Conservation (phyloP, 2,113 vertebrate species). For the Thinocorus orbignyianus region DNA sequence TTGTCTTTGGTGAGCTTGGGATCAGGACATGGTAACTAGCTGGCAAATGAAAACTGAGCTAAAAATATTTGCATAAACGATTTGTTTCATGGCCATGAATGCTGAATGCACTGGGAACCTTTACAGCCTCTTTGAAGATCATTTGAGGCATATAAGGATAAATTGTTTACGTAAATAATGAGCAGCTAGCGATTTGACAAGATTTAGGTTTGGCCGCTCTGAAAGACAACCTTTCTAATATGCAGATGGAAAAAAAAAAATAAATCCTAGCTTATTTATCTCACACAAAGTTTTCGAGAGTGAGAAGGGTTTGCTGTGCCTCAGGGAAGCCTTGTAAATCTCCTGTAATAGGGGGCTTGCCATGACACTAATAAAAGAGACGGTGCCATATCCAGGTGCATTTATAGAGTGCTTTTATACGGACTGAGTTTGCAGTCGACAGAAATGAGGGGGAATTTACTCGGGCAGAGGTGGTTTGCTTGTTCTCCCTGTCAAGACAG, state of each 20-base stretch:
- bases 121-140: neutral
- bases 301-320: neutral
- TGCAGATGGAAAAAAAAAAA: neutral
- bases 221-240: neutral
- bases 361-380: neutral
- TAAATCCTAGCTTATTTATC: neutral
- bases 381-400: neutral
- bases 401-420: neutral
- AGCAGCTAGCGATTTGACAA: neutral
- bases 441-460: neutral
- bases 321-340: neutral
- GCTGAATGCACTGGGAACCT: neutral
- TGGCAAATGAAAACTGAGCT: neutral
- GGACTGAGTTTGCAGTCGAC: neutral
- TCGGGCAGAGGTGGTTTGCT: neutral
- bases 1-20: neutral
- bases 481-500: neutral
- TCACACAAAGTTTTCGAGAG: neutral
- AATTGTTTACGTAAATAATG: constrained; percentile 14
- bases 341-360: neutral
- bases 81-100: neutral
- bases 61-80: neutral
- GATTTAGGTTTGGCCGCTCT: neutral
- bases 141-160: neutral
- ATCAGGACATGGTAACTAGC: neutral